These are phyloP conservation scores for Drosophila kepulauana DNA, from an alignment of 1,140 invertebrate genomes.

Conservation along the genomic window DNA sequence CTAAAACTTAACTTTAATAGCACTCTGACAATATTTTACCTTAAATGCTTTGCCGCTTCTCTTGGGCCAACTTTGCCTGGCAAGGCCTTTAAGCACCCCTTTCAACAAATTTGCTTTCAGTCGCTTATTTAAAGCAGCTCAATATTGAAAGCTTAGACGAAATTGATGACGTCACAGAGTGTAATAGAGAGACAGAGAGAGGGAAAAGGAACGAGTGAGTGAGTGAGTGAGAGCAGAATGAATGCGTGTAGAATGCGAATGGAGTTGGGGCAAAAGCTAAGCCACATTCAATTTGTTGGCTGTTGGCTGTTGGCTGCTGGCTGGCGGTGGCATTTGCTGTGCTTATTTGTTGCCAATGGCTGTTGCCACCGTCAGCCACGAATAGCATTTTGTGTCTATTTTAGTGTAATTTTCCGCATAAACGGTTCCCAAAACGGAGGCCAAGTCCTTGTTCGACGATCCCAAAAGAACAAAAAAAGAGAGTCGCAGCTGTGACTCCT, in stretches of 20 bases:
- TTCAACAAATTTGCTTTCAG: neutral
- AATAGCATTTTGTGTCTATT: slow-evolving; percentile 82
- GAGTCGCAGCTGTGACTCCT: slow-evolving; percentile 8
- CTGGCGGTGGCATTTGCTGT: slow-evolving; percentile 41
- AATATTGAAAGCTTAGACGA: neutral
- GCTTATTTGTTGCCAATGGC: slow-evolving; percentile 39
- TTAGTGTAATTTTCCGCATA: slow-evolving; percentile 80
- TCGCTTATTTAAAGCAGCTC: neutral
- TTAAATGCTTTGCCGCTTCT: too few relatives aligned
- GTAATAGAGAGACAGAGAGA: too few relatives aligned
- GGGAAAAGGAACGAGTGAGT: neutral
- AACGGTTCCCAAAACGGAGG: slow-evolving; percentile 54
- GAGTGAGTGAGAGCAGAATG: too few relatives aligned
- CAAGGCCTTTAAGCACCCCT: neutral
- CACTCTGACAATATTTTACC: too few relatives aligned
- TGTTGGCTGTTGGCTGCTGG: neutral
- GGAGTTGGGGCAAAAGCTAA: slow-evolving; percentile 2
- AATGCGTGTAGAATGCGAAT: neutral
- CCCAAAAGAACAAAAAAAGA: slow-evolving; percentile 36
- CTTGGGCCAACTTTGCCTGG: neutral
- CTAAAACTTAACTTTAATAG: too few relatives aligned
- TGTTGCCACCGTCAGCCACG: slow-evolving; percentile 43
- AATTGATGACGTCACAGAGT: slow-evolving; percentile 22
- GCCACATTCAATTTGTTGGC: slow-evolving; percentile 20
- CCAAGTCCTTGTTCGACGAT: slow-evolving; percentile 14